Evolutionary conservation across 92 coral and sea anemone genomes (phyloP).

Genomic region (Palythoa grandis): DNA sequence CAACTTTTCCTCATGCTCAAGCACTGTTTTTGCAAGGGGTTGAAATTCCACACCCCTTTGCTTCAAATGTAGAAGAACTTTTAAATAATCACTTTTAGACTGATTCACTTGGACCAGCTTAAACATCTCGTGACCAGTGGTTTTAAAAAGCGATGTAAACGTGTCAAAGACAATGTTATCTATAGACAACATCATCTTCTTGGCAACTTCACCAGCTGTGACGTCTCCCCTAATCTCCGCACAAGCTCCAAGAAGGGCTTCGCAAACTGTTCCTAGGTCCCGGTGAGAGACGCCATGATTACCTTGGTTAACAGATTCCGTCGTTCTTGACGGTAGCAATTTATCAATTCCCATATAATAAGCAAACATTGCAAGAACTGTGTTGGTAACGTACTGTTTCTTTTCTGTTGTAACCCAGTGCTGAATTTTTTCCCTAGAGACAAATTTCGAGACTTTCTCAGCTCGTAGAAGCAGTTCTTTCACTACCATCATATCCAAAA

Average conservation of each 20-base stretch:
- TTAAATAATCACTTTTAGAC: not conserved
- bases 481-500: conserved; percentile 14
- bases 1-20: not conserved
- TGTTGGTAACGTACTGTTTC: conserved; percentile 8
- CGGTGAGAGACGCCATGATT: not conserved
- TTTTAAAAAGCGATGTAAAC: not conserved
- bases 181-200: conserved; percentile 14
- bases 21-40: not conserved
- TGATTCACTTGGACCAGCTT: not conserved
- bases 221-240: conserved; percentile 18
- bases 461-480: not conserved
- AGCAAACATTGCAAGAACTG: conserved; percentile 25
- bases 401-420: conserved; percentile 32
- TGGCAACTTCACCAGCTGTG: conserved; percentile 11
- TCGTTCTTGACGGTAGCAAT: not conserved
- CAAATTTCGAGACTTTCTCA: not conserved
- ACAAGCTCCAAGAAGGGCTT: conserved; percentile 20
- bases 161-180: not conserved
- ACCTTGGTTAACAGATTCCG: not conserved
- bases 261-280: conserved; percentile 17
- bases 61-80: not conserved
- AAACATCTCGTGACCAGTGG: conserved; percentile 24
- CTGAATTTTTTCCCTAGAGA: conserved; percentile 10
- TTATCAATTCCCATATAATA: not conserved
- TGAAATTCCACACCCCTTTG: not conserved